Percentiles rank a stretch among this genome's conserved stretches.
These are phyloP conservation scores for Vireo griseus DNA, from an alignment of 2,797 vertebrate genomes.

Conservation along the genomic window DNA sequence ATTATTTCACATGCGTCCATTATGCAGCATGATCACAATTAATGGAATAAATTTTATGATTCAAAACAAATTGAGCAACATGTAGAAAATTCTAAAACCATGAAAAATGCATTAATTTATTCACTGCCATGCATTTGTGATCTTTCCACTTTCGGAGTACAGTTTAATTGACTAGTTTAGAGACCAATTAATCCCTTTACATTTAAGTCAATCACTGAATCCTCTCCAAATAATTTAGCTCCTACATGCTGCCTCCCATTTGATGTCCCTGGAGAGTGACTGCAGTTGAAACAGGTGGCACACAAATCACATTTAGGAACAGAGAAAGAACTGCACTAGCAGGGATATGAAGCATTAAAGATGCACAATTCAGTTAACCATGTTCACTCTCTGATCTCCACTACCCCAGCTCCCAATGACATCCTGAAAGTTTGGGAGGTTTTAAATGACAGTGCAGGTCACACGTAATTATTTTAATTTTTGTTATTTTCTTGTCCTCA, in stretches of 20 bases:
- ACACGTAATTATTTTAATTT: background rate
- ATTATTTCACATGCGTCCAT: conserved; percentile 20
- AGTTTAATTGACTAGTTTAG: conserved; percentile 85
- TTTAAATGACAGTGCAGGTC: background rate
- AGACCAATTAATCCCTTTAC: conserved; percentile 84
- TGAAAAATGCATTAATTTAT: conserved; percentile 75
- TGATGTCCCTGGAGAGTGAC: conserved; percentile 57
- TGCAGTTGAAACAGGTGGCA: conserved; percentile 57
- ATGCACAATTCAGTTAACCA: background rate
- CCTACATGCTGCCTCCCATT: conserved; percentile 64
- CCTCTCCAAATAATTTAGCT: conserved; percentile 71
- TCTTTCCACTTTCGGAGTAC: conserved; percentile 75
- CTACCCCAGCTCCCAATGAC: background rate
- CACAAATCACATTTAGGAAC: conserved; percentile 53
- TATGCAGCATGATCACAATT: conserved; percentile 58
- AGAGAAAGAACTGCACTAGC: conserved; percentile 37
- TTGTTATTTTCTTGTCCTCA: background rate
- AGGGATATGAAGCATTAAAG: conserved; percentile 17
- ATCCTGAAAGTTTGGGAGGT: background rate
- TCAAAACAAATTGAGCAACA: conserved; percentile 65
- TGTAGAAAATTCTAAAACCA: conserved; percentile 58
- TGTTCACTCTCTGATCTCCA: background rate
- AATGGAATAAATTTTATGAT: conserved; percentile 42
- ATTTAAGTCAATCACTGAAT: conserved; percentile 84
- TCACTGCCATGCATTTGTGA: conserved; percentile 74